A percentile compares a stretch with the other conserved stretches of the same genome.
phyloP scores from a whole-genome alignment of 2,797 vertebrate species.

The Sebastes glaucus region DNA sequence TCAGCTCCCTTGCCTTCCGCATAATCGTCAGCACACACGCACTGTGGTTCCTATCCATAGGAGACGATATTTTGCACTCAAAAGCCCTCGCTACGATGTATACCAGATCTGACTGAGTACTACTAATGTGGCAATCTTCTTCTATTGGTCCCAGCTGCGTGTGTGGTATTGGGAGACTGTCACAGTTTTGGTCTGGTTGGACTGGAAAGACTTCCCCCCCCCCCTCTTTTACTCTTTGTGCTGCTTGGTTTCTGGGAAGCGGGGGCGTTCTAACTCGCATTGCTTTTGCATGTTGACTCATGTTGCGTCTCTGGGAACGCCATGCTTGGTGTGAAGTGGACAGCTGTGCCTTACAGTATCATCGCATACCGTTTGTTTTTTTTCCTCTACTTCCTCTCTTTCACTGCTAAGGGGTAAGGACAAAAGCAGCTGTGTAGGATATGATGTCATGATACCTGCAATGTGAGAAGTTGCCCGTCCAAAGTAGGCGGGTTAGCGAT shows the following conservation, averaged over 20 bases:
- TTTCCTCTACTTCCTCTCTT: slow-evolving; percentile 33
- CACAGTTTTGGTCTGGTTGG: slow-evolving; percentile 70
- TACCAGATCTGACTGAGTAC: slow-evolving; percentile 40
- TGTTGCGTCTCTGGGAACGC: slow-evolving; percentile 59
- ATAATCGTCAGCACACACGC: slow-evolving; percentile 61
- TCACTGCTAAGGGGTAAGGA: neutral
- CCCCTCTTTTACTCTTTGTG: neutral
- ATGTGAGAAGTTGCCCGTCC: slow-evolving; percentile 24
- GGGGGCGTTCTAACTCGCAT: slow-evolving; percentile 72
- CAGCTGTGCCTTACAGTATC: slow-evolving; percentile 64
- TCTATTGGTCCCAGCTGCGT: slow-evolving; percentile 60
- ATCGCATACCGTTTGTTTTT: slow-evolving; percentile 30
- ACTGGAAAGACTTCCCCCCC: slow-evolving; percentile 29
- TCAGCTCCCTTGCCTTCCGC: slow-evolving; percentile 56
- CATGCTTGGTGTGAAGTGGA: slow-evolving; percentile 57
- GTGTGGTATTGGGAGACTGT: slow-evolving; percentile 56
- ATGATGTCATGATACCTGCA: slow-evolving; percentile 49
- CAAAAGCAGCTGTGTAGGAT: slow-evolving; percentile 37
- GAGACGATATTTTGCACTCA: slow-evolving; percentile 36
- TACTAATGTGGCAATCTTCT: slow-evolving; percentile 27
- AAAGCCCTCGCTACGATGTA: slow-evolving; percentile 19
- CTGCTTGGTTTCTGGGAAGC: slow-evolving; percentile 64
- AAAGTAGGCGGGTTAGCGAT: slow-evolving; percentile 7
- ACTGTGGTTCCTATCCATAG: slow-evolving; percentile 56
- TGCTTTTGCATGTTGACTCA: slow-evolving; percentile 78